These are phyloP conservation scores for Cotesia congregata DNA, from an alignment of 2,888 invertebrate genomes.

Conservation along the genomic window DNA sequence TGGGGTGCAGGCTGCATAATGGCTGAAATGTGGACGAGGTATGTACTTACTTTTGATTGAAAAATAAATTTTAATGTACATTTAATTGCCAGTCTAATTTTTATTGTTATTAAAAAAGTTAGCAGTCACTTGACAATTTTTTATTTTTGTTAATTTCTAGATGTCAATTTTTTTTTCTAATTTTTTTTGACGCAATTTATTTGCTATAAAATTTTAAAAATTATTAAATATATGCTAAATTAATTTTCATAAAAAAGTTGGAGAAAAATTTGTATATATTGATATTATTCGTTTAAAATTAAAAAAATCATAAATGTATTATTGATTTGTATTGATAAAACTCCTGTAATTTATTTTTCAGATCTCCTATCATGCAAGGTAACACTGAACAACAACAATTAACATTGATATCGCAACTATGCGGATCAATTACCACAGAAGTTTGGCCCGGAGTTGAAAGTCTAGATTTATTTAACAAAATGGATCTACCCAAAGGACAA, in stretches of 20 bases:
- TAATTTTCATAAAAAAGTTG: too few species aligned
- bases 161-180: too few species aligned
- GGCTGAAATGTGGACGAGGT: slow-evolving; percentile 99
- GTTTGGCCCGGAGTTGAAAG: slow-evolving; percentile 95
- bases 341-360: slow-evolving; percentile 32
- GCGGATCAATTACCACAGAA: slow-evolving; percentile 94
- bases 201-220: too few species aligned
- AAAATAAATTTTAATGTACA: too few species aligned
- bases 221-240: too few species aligned
- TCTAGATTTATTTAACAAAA: slow-evolving; percentile 88
- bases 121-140: too few species aligned
- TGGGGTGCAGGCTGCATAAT: slow-evolving; percentile 99
- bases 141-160: too few species aligned
- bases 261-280: too few species aligned
- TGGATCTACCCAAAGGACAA: slow-evolving; percentile 89
- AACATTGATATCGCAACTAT: slow-evolving; percentile 93
- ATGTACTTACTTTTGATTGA: slow-evolving; percentile 38
- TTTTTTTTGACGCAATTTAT: too few species aligned
- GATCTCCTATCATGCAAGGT: slow-evolving; percentile 95
- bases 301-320: too few species aligned
- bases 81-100: too few species aligned
- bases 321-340: neutral
- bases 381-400: slow-evolving; percentile 97
- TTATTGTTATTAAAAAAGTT: neutral
- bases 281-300: too few species aligned